Conservation (phyloP, 1,140 invertebrate genomes). For the Tribolium castaneum region DNA sequence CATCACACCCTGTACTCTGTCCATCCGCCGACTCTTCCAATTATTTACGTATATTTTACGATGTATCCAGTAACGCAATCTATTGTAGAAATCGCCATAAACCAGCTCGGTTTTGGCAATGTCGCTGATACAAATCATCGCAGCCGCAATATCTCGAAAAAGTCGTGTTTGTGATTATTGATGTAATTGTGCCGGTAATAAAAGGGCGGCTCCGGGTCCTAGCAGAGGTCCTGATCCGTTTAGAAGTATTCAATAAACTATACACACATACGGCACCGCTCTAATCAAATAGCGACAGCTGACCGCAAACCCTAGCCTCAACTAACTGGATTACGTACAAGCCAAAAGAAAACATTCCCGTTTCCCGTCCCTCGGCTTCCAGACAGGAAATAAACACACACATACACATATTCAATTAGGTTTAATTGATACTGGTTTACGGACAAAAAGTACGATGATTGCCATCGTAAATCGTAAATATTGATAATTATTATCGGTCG, state of each 20-base stretch:
- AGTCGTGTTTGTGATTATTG: conserved; percentile 2
- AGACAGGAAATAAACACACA: conserved; percentile 31
- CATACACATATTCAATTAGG: conserved; percentile 25
- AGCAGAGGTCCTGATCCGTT: conserved; percentile 10
- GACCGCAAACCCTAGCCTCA: conserved; percentile 33
- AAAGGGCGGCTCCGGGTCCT: not conserved
- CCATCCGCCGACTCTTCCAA: too few species aligned
- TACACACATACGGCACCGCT: conserved; percentile 30
- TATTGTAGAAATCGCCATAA: conserved; percentile 20
- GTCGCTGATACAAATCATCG: conserved; percentile 15
- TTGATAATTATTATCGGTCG: not conserved
- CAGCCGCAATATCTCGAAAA: not conserved
- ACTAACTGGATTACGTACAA: conserved; percentile 25
- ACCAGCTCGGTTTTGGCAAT: conserved; percentile 18
- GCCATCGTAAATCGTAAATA: not conserved
- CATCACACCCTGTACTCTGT: too few species aligned
- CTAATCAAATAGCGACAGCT: conserved; percentile 41
- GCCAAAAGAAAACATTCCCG: conserved; percentile 33
- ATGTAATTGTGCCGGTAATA: not conserved
- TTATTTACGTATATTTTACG: not conserved
- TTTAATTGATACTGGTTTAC: conserved; percentile 28
- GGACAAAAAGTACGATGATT: conserved; percentile 10
- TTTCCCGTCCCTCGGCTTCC: conserved; percentile 14
- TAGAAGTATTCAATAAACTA: conserved; percentile 33
- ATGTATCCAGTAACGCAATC: not conserved